Evolutionary conservation across 2,113 vertebrate species (phyloP), one percentile per base, ranked within the genome.

Genomic region (Crotalus tigris): DNA sequence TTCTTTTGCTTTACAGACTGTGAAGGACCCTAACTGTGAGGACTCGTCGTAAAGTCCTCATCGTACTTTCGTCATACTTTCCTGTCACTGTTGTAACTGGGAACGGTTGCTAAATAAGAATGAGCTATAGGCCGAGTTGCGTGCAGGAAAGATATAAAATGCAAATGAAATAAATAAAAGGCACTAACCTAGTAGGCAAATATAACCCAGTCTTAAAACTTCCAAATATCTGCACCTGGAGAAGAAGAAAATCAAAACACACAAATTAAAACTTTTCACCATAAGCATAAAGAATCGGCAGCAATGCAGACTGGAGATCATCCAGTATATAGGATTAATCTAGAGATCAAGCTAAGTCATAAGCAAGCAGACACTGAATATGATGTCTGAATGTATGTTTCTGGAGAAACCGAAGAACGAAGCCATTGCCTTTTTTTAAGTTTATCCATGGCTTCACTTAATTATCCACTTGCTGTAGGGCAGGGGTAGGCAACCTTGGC

Each of bases 131-230:
- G 15, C 58, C 26, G 57, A 29, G 13, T 44, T 61, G 57, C 12
- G 11, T 11, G 13, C 59, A 23, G 19, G n/a, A 10, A 49, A 33
- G 33, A 58, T 54, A 23, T 19, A 58, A 55, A 19, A 90, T 53
- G 49, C 5, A 69, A 51, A 69, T 17, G 29, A 10, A 91, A 58
- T 58, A 96, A 93, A 26, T 44, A 69, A 89, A 97, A 93, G 64
- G 6, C 94, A 97, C 98, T 98, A 96, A 99, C 99, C 99, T 99
- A 94, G 99, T 99, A 95, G 99, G 99, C 93, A 99, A 97, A 98
- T 99, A 99, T 91, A 99, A 98, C 91, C 98, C 98, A 59, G 99
- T 99, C 97, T 98, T 99, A 98, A 99, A 99, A 97, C 99, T 99
- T 97, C 99, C 99, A 97, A 99, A 99, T 97, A 99, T 99, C 96